A percentile compares a stretch with the other conserved stretches of the same genome.
These are phyloP conservation scores for Thomomys bottae DNA, from an alignment of 2,113 vertebrate species.

Conservation along the genomic window DNA sequence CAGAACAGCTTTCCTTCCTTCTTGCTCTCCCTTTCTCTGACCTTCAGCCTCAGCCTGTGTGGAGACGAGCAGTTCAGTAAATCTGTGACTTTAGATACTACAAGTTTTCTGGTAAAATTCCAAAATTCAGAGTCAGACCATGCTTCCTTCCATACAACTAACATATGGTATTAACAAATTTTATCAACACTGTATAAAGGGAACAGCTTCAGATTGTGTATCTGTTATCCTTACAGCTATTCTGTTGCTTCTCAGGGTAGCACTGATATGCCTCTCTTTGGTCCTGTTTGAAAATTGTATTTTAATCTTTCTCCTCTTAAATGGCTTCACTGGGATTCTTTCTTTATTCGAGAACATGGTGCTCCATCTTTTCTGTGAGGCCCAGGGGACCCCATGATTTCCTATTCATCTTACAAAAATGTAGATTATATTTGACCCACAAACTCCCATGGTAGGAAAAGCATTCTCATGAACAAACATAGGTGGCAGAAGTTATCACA, in stretches of 20 bases:
- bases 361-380: conserved; percentile 7
- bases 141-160: conserved; percentile 81
- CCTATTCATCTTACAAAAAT: conserved; percentile 13
- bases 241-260: conserved; percentile 65
- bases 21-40: conserved; percentile 50
- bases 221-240: conserved; percentile 77
- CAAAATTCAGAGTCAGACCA: conserved; percentile 81
- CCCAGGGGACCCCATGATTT: conserved; percentile 36
- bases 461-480: not conserved
- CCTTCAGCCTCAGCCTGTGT: conserved; percentile 51
- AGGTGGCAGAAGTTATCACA: not conserved
- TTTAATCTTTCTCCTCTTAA: conserved; percentile 73
- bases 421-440: conserved; percentile 34
- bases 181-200: conserved; percentile 75
- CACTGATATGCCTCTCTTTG: conserved; percentile 57
- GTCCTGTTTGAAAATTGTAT: conserved; percentile 66
- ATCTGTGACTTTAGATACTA: conserved; percentile 72
- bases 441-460: conserved; percentile 50
- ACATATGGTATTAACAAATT: conserved; percentile 85
- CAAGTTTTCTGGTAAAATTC: conserved; percentile 82
- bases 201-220: conserved; percentile 80
- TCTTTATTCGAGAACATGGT: conserved; percentile 43
- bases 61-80: conserved; percentile 68
- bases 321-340: conserved; percentile 15
- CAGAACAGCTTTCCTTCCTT: conserved; percentile 41